Conservation (phyloP, 1,140 invertebrate species). For the Drosophila kurseongensis region DNA sequence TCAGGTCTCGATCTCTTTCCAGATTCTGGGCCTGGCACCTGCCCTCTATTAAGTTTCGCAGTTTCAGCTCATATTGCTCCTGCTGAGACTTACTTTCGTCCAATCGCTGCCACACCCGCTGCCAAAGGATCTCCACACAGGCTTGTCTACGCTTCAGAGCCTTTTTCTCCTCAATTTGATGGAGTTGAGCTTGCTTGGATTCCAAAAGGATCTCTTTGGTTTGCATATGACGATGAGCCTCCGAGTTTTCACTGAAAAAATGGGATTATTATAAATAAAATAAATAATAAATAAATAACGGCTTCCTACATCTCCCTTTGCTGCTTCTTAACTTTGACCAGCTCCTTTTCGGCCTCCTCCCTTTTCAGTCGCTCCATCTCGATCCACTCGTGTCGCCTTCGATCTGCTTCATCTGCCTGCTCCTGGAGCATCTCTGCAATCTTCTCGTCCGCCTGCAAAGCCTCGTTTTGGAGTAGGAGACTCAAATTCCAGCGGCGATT, state of each 20-base stretch:
- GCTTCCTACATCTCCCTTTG: slow-evolving; percentile 66
- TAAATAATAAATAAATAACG: background rate
- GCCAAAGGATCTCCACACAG: slow-evolving; percentile 58
- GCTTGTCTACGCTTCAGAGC: slow-evolving; percentile 29
- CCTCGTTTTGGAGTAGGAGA: slow-evolving; percentile 41
- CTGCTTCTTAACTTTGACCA: slow-evolving; percentile 53
- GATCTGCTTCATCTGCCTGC: slow-evolving; percentile 31
- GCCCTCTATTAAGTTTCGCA: slow-evolving; percentile 30
- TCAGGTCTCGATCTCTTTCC: slow-evolving; percentile 17
- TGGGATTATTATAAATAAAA: fast-evolving
- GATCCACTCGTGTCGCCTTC: slow-evolving; percentile 63
- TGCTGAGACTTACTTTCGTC: slow-evolving; percentile 42
- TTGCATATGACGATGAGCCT: slow-evolving; percentile 62
- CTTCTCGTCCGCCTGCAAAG: slow-evolving; percentile 37
- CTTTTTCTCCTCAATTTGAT: slow-evolving; percentile 69
- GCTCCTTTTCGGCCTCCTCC: slow-evolving; percentile 41
- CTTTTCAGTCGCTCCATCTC: slow-evolving; percentile 46
- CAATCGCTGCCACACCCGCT: slow-evolving; percentile 43
- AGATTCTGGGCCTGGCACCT: slow-evolving; percentile 36
- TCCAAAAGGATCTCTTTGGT: slow-evolving; percentile 60
- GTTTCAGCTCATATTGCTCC: slow-evolving; percentile 39
- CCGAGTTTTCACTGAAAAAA: slow-evolving; percentile 58
- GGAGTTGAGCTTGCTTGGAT: slow-evolving; percentile 59
- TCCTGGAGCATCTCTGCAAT: slow-evolving; percentile 31
- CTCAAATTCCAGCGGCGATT: slow-evolving; percentile 44